These are phyloP conservation scores for Cinara cedri DNA, from an alignment of 2,888 invertebrate species.

Conservation along the genomic window DNA sequence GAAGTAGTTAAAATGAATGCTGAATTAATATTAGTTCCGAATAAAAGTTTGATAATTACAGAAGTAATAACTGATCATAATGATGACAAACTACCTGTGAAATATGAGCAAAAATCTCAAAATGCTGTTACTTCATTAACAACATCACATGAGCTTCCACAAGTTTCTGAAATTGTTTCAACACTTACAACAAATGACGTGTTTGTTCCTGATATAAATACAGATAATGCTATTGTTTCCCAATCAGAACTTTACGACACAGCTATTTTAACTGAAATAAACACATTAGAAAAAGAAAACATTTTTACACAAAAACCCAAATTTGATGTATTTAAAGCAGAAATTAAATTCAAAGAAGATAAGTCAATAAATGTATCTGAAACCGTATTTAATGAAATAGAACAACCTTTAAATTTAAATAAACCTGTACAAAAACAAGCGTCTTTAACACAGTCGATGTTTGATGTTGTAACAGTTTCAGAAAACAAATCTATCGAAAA, in stretches of 20 bases:
- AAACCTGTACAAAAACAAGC: conserved; percentile 16
- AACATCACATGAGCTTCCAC: conserved; percentile 40
- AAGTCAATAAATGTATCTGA: conserved; percentile 59
- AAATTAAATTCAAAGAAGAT: conserved; percentile 60
- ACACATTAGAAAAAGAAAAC: conserved; percentile 68
- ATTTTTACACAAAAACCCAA: conserved; percentile 62
- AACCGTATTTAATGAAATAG: conserved; percentile 36
- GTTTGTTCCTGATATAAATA: conserved; percentile 61
- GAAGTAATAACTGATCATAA: conserved; percentile 63
- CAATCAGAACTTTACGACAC: conserved; percentile 61
- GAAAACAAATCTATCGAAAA: conserved; percentile 67
- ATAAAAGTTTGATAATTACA: conserved; percentile 63
- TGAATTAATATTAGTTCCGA: conserved; percentile 42
- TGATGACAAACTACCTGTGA: conserved; percentile 61
- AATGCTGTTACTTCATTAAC: conserved; percentile 6
- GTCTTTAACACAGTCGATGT: background rate
- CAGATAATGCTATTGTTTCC: conserved; percentile 64
- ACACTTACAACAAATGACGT: conserved; percentile 63
- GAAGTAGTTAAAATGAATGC: conserved; percentile 22
- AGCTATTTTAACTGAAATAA: conserved; percentile 63
- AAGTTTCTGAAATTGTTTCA: conserved; percentile 63
- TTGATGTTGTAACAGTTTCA: conserved; percentile 61
- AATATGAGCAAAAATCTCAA: conserved; percentile 49
- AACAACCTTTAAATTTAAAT: conserved; percentile 55
- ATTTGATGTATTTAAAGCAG: conserved; percentile 59